Conservation (phyloP, 2,113 vertebrate genomes). For the Emydura subglobosa region DNA sequence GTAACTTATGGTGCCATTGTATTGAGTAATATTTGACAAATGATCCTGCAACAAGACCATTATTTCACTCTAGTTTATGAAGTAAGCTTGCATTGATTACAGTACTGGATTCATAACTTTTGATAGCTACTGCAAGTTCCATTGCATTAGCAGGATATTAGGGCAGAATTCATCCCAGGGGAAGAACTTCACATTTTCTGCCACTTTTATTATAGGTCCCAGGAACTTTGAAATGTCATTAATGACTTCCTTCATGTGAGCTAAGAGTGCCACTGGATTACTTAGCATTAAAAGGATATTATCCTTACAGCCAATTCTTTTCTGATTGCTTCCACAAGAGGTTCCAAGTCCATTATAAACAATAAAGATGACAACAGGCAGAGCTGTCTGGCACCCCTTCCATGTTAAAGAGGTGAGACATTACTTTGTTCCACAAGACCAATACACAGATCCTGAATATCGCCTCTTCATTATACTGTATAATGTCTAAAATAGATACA, state of each 20-base stretch:
- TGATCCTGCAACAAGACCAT: background rate
- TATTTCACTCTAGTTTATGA: background rate
- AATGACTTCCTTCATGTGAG: background rate
- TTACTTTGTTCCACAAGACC: background rate
- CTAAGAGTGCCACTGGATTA: background rate
- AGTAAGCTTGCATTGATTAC: background rate
- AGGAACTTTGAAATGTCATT: background rate
- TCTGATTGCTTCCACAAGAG: background rate
- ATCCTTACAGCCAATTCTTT: background rate
- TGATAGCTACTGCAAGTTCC: background rate
- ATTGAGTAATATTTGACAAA: background rate
- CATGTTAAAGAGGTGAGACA: background rate
- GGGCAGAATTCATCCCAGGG: background rate
- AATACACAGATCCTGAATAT: background rate
- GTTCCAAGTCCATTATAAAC: background rate
- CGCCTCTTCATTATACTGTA: background rate
- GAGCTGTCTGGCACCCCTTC: background rate
- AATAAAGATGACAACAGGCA: background rate
- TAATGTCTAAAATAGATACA: background rate
- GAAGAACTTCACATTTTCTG: background rate
- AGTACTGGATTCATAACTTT: background rate
- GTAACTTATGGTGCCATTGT: background rate
- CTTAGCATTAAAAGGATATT: background rate
- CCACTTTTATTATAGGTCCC: background rate
- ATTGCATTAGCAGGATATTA: background rate